Evolutionary conservation across 2,797 vertebrate species (phyloP), one percentile per base, ranked within the genome.

Genomic region (Petrocephalus schoutedeni): DNA sequence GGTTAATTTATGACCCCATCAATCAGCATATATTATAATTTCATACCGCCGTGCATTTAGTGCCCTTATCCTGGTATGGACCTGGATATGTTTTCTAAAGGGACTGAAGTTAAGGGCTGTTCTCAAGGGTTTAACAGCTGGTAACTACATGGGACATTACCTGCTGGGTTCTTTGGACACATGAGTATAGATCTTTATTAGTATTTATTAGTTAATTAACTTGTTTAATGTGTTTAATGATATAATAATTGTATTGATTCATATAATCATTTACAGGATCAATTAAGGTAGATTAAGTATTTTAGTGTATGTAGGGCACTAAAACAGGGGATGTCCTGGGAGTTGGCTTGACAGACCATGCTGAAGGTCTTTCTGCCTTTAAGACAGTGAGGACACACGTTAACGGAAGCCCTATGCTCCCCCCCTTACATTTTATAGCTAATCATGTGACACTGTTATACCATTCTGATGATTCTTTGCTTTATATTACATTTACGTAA

Each of bases 71-170:
- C 71, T 77, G 71, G 36, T 77, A 77, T 77, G n/a, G 36, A 77
- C 16, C 71, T 45, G 41, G 19, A 49, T 77, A 49, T 77, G 32
- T 45, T 49, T 49, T 77, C 71, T 49, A 85, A 54, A 54, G 49
- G 28, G 28, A 23, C 45, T 28, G 54, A 32, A 54, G 32, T 21
- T 54, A 85, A 85, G 71, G 71, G 71, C 16, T 36, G 6, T 49
- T 77, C 71, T 77, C 71, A 77, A 77, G 71, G 71, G 71, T 77
- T 77, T 77, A 77, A 77, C 71, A 77, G 71, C 71, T 41, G 71
- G 41, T 19, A 36, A 77, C 36, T 77, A 49, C 71, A 45, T 77
- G 71, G 71, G 71, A 49, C 71, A 77, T 77, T 77, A 77, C 45
- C 71, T 45, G 71, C 14, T 36, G 45, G 36, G 16, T n/a, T 28